These are phyloP conservation scores for Philantomba maxwellii DNA, from an alignment of 2,113 vertebrate genomes.

Conservation along the genomic window DNA sequence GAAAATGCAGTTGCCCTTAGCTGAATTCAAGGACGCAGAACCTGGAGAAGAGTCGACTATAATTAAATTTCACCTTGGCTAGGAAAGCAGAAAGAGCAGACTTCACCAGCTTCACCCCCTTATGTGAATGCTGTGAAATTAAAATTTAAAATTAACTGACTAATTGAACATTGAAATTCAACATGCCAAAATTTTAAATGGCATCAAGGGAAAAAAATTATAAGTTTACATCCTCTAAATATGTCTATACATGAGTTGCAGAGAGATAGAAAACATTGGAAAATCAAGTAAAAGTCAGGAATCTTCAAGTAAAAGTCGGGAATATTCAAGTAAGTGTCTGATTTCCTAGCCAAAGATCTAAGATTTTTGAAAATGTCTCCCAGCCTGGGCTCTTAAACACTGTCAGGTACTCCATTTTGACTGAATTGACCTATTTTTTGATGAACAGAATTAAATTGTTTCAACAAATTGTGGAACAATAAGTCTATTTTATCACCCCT, in stretches of 20 bases:
- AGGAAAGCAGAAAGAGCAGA: not conserved
- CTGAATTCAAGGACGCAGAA: not conserved
- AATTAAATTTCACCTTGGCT: conserved; percentile 5
- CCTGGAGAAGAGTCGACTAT: not conserved
- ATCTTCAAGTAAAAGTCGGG: not conserved
- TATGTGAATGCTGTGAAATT: not conserved
- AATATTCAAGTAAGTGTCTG: not conserved
- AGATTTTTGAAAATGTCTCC: conserved; percentile 1
- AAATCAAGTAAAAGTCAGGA: not conserved
- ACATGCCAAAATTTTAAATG: conserved; percentile 2
- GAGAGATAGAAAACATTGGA: not conserved
- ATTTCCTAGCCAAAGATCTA: not conserved
- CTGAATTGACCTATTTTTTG: not conserved
- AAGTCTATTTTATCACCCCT: not conserved
- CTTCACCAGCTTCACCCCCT: not conserved
- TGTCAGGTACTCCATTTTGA: not conserved
- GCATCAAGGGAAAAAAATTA: not conserved
- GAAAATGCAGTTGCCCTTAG: not conserved
- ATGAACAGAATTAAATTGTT: not conserved
- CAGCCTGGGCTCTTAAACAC: not conserved
- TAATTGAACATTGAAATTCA: not conserved
- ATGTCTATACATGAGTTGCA: not conserved
- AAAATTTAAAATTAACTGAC: conserved; percentile 14
- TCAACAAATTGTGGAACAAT: not conserved
- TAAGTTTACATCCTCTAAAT: not conserved